These are phyloP conservation scores for Amphipoea lucens DNA, from an alignment of 2,888 invertebrate genomes.

Conservation along the genomic window DNA sequence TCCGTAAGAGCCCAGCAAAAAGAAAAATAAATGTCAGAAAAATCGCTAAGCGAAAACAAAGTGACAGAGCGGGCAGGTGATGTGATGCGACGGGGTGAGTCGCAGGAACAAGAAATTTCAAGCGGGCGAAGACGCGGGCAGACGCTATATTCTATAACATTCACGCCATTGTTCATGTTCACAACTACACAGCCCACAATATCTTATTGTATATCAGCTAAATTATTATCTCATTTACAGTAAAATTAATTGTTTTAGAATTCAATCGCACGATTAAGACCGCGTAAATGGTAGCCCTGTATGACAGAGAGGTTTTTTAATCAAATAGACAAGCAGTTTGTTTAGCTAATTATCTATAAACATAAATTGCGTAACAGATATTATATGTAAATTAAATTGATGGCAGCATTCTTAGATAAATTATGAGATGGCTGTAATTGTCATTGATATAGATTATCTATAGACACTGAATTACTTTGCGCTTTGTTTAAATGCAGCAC, in stretches of 20 bases:
- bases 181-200: slow-evolving; percentile 19
- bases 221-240: slow-evolving; percentile 34
- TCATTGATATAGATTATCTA: slow-evolving; percentile 27
- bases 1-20: too few species aligned
- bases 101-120: too few species aligned
- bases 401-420: slow-evolving; percentile 63
- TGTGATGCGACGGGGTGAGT: neutral
- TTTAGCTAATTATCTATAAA: slow-evolving; percentile 51
- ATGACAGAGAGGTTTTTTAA: slow-evolving; percentile 49
- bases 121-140: neutral
- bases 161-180: slow-evolving; percentile 11
- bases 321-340: slow-evolving; percentile 41
- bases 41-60: neutral
- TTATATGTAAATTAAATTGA: slow-evolving; percentile 47
- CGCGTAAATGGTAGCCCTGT: slow-evolving; percentile 37
- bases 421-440: slow-evolving; percentile 26
- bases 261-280: slow-evolving; percentile 40
- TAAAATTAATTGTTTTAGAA: slow-evolving; percentile 45
- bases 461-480: slow-evolving; percentile 4
- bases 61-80: too few species aligned
- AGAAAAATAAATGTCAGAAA: neutral
- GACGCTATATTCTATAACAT: slow-evolving; percentile 32
- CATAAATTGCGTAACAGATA: slow-evolving; percentile 33
- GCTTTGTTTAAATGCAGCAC: neutral
- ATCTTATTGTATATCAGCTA: slow-evolving; percentile 24